A percentile compares a stretch with the other conserved stretches of the same genome.
phyloP scores from a whole-genome alignment of 2,888 invertebrate species.

The Acronicta alni region DNA sequence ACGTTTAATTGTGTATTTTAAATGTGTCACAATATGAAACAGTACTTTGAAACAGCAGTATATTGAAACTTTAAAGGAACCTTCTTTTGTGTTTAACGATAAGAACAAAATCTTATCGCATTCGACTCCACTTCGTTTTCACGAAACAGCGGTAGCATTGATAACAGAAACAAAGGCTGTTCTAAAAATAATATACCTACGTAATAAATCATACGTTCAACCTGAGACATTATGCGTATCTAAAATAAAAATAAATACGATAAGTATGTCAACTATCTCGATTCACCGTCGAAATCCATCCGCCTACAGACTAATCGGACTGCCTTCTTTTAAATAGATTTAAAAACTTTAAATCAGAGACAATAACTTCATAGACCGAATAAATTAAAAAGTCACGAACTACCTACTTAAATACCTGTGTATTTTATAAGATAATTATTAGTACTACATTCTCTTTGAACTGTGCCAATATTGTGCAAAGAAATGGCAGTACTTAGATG shows the following conservation, averaged over 20 bases:
- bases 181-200: slow-evolving; percentile 4
- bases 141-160: slow-evolving; percentile 6
- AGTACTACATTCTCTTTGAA: not conserved
- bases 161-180: not conserved
- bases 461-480: not conserved
- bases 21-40: not conserved
- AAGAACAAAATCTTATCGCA: slow-evolving; percentile 18
- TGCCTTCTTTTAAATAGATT: no score
- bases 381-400: no score
- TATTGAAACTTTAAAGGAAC: not conserved
- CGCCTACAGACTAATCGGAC: no score
- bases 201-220: not conserved
- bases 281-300: no score
- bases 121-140: not conserved
- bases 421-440: not conserved
- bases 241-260: no score
- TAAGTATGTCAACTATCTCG: no score
- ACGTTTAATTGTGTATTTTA: not conserved
- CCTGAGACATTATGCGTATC: no score
- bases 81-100: slow-evolving; percentile 3
- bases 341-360: no score
- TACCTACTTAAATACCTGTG: no score
- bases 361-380: no score
- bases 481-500: not conserved
- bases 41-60: no score